Conservation (phyloP, 2,113 vertebrate genomes). For the Chinchilla lanigera region DNA sequence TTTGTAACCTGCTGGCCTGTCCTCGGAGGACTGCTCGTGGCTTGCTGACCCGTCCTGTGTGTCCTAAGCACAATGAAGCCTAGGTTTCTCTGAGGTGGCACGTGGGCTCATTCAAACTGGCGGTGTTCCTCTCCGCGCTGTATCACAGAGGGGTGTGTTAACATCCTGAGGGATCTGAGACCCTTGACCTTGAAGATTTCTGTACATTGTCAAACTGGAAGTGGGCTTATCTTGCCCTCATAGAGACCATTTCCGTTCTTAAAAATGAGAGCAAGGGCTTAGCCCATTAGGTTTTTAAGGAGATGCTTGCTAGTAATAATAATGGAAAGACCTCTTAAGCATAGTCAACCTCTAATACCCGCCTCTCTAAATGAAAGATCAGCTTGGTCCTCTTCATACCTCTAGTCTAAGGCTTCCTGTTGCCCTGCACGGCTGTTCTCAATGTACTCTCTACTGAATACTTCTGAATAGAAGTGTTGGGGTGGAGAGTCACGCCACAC, state of each 20-base stretch:
- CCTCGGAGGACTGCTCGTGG: not conserved
- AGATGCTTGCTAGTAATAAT: not conserved
- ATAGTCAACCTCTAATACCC: not conserved
- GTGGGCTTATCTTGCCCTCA: not conserved
- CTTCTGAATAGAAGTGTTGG: not conserved
- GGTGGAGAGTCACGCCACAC: not conserved
- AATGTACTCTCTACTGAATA: not conserved
- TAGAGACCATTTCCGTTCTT: not conserved
- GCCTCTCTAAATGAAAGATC: not conserved
- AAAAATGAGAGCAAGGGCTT: constrained; percentile 1
- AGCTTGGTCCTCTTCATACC: not conserved
- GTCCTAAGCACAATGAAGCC: not conserved
- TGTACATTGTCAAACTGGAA: not conserved
- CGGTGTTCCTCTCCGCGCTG: not conserved
- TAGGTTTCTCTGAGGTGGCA: not conserved
- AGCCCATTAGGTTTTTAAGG: not conserved
- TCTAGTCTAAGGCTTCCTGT: not conserved
- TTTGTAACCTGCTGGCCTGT: not conserved
- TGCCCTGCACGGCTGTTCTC: not conserved
- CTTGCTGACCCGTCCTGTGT: not conserved
- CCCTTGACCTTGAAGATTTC: not conserved
- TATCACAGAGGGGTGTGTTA: not conserved
- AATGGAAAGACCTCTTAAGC: not conserved
- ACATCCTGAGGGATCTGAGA: not conserved
- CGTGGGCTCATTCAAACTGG: not conserved